Evolutionary conservation across 2,888 invertebrate species (phyloP).

Genomic region (Apomyelois bistriatella): DNA sequence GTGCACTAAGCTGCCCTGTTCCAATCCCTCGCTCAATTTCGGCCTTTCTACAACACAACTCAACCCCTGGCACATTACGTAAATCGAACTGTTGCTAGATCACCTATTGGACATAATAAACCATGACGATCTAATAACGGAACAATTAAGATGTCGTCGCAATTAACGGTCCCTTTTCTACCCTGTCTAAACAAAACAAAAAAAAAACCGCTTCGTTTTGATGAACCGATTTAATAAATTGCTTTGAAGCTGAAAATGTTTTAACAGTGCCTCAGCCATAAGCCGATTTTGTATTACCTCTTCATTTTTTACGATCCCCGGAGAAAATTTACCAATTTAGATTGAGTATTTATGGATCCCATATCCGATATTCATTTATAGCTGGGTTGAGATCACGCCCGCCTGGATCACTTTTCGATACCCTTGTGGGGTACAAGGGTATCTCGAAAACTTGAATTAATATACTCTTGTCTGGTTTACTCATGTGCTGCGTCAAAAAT

Average conservation of each 20-base stretch:
- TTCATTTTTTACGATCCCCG: slow-evolving; percentile 57
- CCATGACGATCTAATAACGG: neutral
- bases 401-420: no score
- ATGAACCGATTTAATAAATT: slow-evolving; percentile 38
- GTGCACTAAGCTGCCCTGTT: slow-evolving; percentile 74
- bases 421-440: no score
- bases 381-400: slow-evolving; percentile 45
- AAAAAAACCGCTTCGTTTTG: slow-evolving; percentile 26
- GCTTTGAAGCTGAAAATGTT: slow-evolving; percentile 47
- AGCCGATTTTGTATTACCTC: slow-evolving; percentile 60
- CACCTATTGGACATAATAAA: neutral
- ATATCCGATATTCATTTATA: slow-evolving; percentile 66
- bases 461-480: slow-evolving; percentile 33
- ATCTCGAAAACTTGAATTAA: slow-evolving; percentile 47
- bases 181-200: slow-evolving; percentile 22
- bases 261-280: slow-evolving; percentile 47
- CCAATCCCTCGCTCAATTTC: slow-evolving; percentile 72
- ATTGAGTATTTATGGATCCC: slow-evolving; percentile 69
- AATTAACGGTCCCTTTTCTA: slow-evolving; percentile 3
- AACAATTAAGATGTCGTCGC: slow-evolving; percentile 8
- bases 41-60: slow-evolving; percentile 63
- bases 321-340: slow-evolving; percentile 66
- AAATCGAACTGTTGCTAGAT: slow-evolving; percentile 20
- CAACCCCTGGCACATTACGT: slow-evolving; percentile 48
- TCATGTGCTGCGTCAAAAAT: slow-evolving; percentile 15